Base-by-base conservation (phyloP, 2,113 vertebrate species). In the Eublepharis macularius region DNA sequence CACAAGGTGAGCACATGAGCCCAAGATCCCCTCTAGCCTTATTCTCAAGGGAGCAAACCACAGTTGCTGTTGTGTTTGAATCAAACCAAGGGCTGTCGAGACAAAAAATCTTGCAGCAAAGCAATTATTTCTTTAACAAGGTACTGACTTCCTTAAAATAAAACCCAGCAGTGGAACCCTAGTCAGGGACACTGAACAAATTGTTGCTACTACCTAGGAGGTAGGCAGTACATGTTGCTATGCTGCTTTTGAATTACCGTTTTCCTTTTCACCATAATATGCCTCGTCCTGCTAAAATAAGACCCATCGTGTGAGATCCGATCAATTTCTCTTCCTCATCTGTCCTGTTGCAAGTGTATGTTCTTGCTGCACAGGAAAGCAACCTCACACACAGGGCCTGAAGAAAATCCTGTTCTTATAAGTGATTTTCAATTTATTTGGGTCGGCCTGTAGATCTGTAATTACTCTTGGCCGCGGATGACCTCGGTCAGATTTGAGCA, bases 401-500 rank as follows among this genome's bases (percentile, higher is more conserved):
- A 45, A 87, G 76, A 41, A 8, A 65, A 47, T 82, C 54, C 73
- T 75, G 57, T 76, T 78, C 43, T 32, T 80, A 65, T 49, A 83
- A 68, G 49, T 0, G 0, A 81, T 74, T 86, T 84, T 0, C 0
- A 34, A 45, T 32, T 57, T 77, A 85, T 90, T 80, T 86, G 66
- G 8, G 2, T 63, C 7, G 41, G 36, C 51, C 24, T 11, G 12
- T 11, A 29, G 51, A 60, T 83, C 60, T 21, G 7, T 70, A 79
- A 85, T 90, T 89, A 76, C 78, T 85, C 83, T 77, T 83, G 89
- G 76, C 39, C 86, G 54, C 0, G 9, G 65, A 7, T 89, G 89
- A 85, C 63, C 86, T 77, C 73, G 66, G 82, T 41, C n/a, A 74
- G 65, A 49, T 89, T 86, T 66, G 81, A 83, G 76, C 72, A 69